Evolutionary conservation across 2,888 invertebrate species (phyloP).

Genomic region (Cantharis rufa): DNA sequence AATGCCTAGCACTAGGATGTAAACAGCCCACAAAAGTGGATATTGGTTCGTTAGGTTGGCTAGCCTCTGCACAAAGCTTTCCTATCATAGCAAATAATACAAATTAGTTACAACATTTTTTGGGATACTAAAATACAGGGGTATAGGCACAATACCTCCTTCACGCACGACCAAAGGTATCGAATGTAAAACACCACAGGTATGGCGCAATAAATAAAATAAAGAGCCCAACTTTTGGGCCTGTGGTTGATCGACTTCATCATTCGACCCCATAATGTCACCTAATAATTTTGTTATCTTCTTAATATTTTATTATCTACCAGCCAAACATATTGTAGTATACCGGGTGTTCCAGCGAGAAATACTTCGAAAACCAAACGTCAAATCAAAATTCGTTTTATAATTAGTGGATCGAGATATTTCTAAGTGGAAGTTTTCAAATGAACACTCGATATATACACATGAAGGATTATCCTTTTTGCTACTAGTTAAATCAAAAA

Average conservation of each 20-base stretch:
- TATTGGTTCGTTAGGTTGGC: slow-evolving; percentile 79
- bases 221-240: slow-evolving; percentile 81
- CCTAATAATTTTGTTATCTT: slow-evolving; percentile 33
- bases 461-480: too few relatives aligned
- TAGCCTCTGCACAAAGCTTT: slow-evolving; percentile 76
- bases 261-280: slow-evolving; percentile 74
- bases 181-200: slow-evolving; percentile 72
- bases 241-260: slow-evolving; percentile 76
- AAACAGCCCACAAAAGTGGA: slow-evolving; percentile 90
- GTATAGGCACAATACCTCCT: slow-evolving; percentile 65
- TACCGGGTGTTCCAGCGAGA: too few relatives aligned
- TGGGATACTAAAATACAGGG: not conserved
- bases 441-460: too few relatives aligned
- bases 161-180: slow-evolving; percentile 67
- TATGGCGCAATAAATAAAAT: slow-evolving; percentile 75
- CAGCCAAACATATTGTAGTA: too few relatives aligned
- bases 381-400: too few relatives aligned
- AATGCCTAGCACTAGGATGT: slow-evolving; percentile 76
- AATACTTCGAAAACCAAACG: too few relatives aligned
- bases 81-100: slow-evolving; percentile 60
- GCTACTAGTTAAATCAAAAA: too few relatives aligned
- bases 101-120: not conserved
- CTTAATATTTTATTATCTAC: not conserved
- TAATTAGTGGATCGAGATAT: too few relatives aligned
- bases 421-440: too few relatives aligned